Conservation (phyloP, 2,797 vertebrate species). For the Dromococcyx pavoninus region DNA sequence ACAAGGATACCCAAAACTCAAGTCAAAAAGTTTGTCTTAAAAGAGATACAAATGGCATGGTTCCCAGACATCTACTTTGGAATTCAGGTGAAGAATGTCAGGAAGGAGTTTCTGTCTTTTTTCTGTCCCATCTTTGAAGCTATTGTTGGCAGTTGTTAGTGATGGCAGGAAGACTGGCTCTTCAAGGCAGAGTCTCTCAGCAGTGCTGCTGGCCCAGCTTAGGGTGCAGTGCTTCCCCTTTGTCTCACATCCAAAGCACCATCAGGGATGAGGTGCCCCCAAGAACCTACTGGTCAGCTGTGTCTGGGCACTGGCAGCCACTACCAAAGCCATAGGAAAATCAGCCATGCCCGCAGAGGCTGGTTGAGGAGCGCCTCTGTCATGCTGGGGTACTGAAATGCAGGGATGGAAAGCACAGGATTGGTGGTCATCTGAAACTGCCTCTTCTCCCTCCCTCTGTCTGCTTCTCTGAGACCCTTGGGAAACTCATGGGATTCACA, state of each 20-base stretch:
- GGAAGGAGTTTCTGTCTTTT: not conserved
- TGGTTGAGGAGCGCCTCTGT: not conserved
- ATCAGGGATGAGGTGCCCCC: accelerated
- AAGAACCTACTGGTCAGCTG: not conserved
- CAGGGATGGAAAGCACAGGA: not conserved
- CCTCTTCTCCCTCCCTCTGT: not conserved
- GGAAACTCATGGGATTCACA: not conserved
- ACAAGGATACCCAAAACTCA: not conserved
- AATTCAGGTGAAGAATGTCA: not conserved
- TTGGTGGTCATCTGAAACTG: not conserved
- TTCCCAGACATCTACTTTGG: not conserved
- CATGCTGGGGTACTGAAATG: not conserved
- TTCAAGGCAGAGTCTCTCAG: not conserved
- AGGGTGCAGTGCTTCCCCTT: not conserved
- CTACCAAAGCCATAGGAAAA: not conserved
- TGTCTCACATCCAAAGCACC: accelerated
- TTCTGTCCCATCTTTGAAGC: not conserved
- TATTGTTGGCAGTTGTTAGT: not conserved
- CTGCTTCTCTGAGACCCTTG: not conserved
- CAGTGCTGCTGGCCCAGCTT: not conserved
- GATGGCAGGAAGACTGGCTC: not conserved
- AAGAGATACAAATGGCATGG: not conserved
- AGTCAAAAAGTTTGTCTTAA: not conserved
- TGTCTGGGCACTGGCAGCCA: not conserved
- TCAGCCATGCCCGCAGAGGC: not conserved